Evolutionary conservation across 2,113 vertebrate species (phyloP), one percentile per base, ranked within the genome.

Genomic region (Eubucco bourcierii): DNA sequence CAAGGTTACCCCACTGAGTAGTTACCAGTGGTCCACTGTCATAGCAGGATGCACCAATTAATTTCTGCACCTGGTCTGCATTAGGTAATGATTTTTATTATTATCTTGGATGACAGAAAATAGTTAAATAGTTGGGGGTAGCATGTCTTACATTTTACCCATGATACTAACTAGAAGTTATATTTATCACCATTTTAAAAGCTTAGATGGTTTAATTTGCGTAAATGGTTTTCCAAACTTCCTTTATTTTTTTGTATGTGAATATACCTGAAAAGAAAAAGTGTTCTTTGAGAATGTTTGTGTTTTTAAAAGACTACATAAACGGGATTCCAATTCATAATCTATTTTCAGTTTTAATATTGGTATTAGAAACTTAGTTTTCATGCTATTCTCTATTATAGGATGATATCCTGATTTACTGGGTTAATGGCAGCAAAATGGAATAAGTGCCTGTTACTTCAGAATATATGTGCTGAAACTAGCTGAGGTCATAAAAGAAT

Each of bases 381-480:
- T 71, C 80, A 29, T 14, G 41, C 15, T 80, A 60, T 77, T 37
- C 33, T 75, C 0, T 76, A 24, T 65, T 77, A 23, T 18, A 18
- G 60, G 7, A 59, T 58, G 41, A 10, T 76, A 28, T 6, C 11
- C 29, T 59, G 56, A 20, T 63, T 81, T 87, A 53, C n/a, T 23
- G 44, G 72, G 18, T 4, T 61, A 28, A 60, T 4, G 21, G 14
- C 46, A 77, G 25, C 14, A 28, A 68, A 66, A 5, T 82, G 79
- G 59, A 82, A 55, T 77, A 87, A 66, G 12, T 31, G 11, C 29
- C 24, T 84, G 27, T 68, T 56, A 33, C 11, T 63, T 82, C 37
- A n/a, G 31, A 64, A 80, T 39, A 25, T 34, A 34, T 85, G 20
- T 84, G 28, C 39, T 92, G 75, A 89, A 94, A 87, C 10, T n/a